Percentiles rank a stretch among this genome's conserved stretches.
Evolutionary conservation across 2,888 invertebrate species (phyloP).

Genomic region (Anthrax anthrax): DNA sequence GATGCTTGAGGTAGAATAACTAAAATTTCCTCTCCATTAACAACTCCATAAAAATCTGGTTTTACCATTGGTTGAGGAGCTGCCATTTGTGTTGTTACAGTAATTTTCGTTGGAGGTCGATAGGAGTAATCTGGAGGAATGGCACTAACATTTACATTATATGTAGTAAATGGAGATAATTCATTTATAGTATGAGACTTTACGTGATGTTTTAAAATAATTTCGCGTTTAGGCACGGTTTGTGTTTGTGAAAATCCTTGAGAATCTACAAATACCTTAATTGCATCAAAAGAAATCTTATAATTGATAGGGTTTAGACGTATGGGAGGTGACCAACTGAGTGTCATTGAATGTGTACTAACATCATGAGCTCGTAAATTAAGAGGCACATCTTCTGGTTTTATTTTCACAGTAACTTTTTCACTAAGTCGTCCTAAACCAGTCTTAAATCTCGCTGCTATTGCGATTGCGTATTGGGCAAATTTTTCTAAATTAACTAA

Average conservation of each 20-base stretch:
- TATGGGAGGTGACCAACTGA: slow-evolving; percentile 83
- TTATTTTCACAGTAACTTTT: slow-evolving; percentile 77
- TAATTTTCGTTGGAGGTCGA: slow-evolving; percentile 81
- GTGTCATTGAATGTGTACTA: slow-evolving; percentile 84
- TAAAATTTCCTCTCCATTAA: slow-evolving; percentile 71
- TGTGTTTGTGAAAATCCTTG: slow-evolving; percentile 84
- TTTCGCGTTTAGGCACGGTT: slow-evolving; percentile 57
- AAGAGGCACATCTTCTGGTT: slow-evolving; percentile 84
- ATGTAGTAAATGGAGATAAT: slow-evolving; percentile 84
- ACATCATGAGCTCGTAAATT: slow-evolving; percentile 78
- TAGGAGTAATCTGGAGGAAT: slow-evolving; percentile 72
- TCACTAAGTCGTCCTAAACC: slow-evolving; percentile 78
- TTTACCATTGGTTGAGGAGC: slow-evolving; percentile 93
- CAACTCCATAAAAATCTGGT: slow-evolving; percentile 84
- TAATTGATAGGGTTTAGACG: slow-evolving; percentile 77
- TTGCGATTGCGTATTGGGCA: slow-evolving; percentile 81
- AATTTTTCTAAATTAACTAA: slow-evolving; percentile 78
- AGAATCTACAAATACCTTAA: slow-evolving; percentile 88
- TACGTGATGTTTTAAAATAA: slow-evolving; percentile 55
- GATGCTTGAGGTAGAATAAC: slow-evolving; percentile 93
- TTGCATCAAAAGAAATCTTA: slow-evolving; percentile 80
- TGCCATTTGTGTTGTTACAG: slow-evolving; percentile 91
- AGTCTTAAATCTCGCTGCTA: slow-evolving; percentile 68
- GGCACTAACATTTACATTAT: slow-evolving; percentile 85
- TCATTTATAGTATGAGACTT: slow-evolving; percentile 70